Percentiles rank a stretch among this genome's conserved stretches.
Evolutionary conservation across 2,888 invertebrate genomes (phyloP).

Genomic region (Andrena camellia): DNA sequence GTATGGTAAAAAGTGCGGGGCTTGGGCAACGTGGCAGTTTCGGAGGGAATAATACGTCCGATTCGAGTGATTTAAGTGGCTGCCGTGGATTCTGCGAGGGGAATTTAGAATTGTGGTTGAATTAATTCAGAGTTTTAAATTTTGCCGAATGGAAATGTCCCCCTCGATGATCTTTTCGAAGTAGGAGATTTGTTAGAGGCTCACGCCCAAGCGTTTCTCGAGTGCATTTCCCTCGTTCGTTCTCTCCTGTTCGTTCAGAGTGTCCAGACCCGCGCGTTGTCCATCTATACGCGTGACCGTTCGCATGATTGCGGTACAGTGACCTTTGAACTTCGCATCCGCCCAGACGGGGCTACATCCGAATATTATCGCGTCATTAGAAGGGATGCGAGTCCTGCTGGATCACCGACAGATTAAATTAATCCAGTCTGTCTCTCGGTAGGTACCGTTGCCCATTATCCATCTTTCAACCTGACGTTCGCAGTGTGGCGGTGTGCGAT

Average conservation of each 20-base stretch:
- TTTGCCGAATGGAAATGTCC: neutral
- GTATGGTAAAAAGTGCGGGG: no score
- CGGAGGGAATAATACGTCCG: no score
- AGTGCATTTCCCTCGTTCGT: conserved; percentile 16
- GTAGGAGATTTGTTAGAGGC: neutral
- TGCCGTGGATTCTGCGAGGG: no score
- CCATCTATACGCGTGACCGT: conserved; percentile 57
- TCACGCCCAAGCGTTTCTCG: conserved; percentile 4
- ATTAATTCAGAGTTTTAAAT: no score
- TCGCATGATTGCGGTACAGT: conserved; percentile 65
- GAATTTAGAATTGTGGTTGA: no score
- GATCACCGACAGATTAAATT: conserved; percentile 55
- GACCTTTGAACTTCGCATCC: conserved; percentile 70
- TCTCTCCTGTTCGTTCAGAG: conserved; percentile 9
- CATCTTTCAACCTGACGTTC: conserved; percentile 36
- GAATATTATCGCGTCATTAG: conserved; percentile 66
- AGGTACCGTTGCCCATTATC: conserved; percentile 39
- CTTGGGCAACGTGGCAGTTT: no score
- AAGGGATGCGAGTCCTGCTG: conserved; percentile 57
- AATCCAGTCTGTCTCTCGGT: conserved; percentile 50
- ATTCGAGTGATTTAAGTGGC: no score
- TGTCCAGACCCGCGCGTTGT: conserved; percentile 22
- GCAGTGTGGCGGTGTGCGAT: neutral
- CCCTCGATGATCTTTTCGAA: neutral
- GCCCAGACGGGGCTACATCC: conserved; percentile 60